Evolutionary conservation across 2,797 vertebrate species (phyloP).

Genomic region (Diceros bicornis): DNA sequence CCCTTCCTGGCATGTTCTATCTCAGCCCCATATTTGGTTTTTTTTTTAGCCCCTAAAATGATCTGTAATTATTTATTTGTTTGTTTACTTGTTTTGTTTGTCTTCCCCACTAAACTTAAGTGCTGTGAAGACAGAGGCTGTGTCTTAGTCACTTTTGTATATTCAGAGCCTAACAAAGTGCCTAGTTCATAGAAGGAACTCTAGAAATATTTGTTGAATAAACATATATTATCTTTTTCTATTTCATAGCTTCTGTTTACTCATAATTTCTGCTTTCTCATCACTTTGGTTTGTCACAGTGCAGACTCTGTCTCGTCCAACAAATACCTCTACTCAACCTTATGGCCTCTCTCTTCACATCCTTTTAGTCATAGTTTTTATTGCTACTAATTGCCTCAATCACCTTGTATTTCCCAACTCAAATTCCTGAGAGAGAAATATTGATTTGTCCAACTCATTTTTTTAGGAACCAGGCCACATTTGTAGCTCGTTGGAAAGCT

Average conservation of each 20-base stretch:
- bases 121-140: background rate
- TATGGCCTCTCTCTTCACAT: slow-evolving; percentile 15
- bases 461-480: background rate
- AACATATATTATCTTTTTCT: slow-evolving; percentile 7
- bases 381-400: slow-evolving; percentile 47
- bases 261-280: slow-evolving; percentile 26
- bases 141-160: slow-evolving; percentile 3
- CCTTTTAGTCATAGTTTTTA: slow-evolving; percentile 55
- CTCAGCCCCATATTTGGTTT: slow-evolving; percentile 34
- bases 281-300: background rate
- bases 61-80: slow-evolving; percentile 13
- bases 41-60: slow-evolving; percentile 22
- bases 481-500: slow-evolving; percentile 6
- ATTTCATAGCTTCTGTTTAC: slow-evolving; percentile 21
- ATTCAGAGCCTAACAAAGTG: slow-evolving; percentile 11
- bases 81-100: slow-evolving; percentile 38
- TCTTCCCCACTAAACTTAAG: slow-evolving; percentile 51
- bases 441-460: slow-evolving; percentile 47
- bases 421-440: slow-evolving; percentile 58
- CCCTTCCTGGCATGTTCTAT: background rate
- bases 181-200: slow-evolving; percentile 22
- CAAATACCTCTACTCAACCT: background rate
- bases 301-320: background rate
- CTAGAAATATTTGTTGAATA: slow-evolving; percentile 49
- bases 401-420: slow-evolving; percentile 36